These are phyloP conservation scores for Tribolium castaneum DNA, from an alignment of 1,140 invertebrate genomes.

Conservation along the genomic window DNA sequence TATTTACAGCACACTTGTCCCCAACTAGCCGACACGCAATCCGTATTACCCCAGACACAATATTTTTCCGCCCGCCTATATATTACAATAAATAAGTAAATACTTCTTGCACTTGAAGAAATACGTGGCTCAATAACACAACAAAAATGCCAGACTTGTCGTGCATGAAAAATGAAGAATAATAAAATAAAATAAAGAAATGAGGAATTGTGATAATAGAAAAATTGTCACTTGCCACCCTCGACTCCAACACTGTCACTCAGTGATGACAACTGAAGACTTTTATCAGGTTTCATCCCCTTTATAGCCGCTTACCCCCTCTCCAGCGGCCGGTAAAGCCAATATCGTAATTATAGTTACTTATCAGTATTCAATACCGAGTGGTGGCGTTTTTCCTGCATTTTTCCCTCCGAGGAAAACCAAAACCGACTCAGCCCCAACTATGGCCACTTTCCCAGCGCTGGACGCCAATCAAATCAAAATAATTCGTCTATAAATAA, in stretches of 20 bases:
- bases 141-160: not conserved
- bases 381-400: not conserved
- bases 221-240: constrained; percentile 15
- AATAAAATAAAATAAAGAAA: not conserved
- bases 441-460: not conserved
- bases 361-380: constrained; percentile 27
- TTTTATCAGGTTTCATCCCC: constrained; percentile 55
- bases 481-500: not conserved
- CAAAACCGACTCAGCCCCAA: too few species aligned
- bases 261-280: constrained; percentile 45
- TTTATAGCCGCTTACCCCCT: constrained; percentile 55
- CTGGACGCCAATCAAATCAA: not conserved
- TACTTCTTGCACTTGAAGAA: not conserved
- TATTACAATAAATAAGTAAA: constrained; percentile 2
- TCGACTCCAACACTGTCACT: constrained; percentile 7
- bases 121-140: not conserved
- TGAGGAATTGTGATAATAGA: not conserved
- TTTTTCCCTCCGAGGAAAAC: not conserved
- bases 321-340: constrained; percentile 46
- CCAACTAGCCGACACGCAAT: constrained; percentile 35
- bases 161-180: not conserved
- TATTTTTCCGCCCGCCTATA: not conserved
- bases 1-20: constrained; percentile 43
- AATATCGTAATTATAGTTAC: constrained; percentile 52
- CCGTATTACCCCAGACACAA: not conserved